phyloP scores from a whole-genome alignment of 2,888 invertebrate genomes.

The Stenurella melanura region DNA sequence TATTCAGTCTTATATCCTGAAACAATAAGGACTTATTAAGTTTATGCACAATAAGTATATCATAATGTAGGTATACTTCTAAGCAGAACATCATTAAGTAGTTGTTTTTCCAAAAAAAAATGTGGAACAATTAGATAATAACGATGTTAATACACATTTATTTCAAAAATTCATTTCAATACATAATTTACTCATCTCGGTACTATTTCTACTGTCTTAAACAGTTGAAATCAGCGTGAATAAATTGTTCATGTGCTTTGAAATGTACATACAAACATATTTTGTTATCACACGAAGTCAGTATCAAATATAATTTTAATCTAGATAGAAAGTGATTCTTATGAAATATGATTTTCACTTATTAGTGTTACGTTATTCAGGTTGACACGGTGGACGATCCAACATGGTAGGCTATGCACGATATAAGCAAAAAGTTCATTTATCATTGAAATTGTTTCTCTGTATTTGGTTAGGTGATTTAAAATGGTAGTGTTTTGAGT shows the following conservation, averaged over 20 bases:
- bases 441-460: neutral
- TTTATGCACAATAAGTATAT: neutral
- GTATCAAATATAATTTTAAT: slow-evolving; percentile 14
- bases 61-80: neutral
- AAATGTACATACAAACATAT: neutral
- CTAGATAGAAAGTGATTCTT: slow-evolving; percentile 6
- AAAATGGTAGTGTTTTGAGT: neutral
- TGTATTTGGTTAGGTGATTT: neutral
- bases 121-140: no score
- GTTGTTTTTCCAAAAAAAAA: no score
- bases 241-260: no score
- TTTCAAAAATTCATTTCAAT: no score
- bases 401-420: neutral
- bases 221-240: no score
- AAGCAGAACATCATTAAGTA: no score
- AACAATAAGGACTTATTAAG: slow-evolving; percentile 26
- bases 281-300: neutral
- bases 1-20: slow-evolving; percentile 55
- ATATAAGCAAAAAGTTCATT: neutral
- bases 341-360: neutral
- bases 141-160: no score
- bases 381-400: neutral
- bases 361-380: neutral
- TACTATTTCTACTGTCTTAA: no score
- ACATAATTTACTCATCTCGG: no score